Evolutionary conservation across 2,888 invertebrate species (phyloP).

Genomic region (Sphaeridia pumilis): DNA sequence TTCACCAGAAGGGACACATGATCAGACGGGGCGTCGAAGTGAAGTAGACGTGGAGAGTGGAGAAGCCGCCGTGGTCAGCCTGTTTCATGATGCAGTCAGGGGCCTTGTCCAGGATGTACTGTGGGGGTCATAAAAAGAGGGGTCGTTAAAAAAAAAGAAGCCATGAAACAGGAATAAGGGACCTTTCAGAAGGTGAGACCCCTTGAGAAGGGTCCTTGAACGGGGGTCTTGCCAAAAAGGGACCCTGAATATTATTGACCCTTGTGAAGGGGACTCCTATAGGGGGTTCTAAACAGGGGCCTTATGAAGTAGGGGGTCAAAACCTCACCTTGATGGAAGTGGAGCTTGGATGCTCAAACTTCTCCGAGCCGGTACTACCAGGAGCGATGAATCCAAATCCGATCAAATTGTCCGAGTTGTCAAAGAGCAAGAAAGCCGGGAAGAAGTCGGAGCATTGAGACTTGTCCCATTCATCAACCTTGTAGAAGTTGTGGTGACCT

Average conservation of each 20-base stretch:
- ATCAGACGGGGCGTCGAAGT: constrained; percentile 14
- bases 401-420: constrained; percentile 12
- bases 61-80: constrained; percentile 12
- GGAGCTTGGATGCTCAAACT: constrained; percentile 24
- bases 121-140: background rate
- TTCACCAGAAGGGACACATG: constrained; percentile 17
- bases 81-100: constrained; percentile 13
- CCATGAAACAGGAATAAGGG: no score
- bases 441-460: constrained; percentile 19
- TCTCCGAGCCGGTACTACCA: constrained; percentile 15
- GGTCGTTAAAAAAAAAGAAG: no score
- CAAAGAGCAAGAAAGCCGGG: constrained; percentile 25
- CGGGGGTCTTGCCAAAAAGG: no score
- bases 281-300: no score
- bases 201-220: no score
- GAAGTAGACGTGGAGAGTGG: constrained; percentile 28
- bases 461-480: constrained; percentile 10
- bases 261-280: no score
- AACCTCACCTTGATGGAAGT: constrained; percentile 17
- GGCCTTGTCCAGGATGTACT: constrained; percentile 16
- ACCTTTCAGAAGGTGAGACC: no score
- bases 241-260: no score
- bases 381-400: constrained; percentile 27
- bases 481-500: constrained; percentile 18
- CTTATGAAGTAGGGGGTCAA: no score